Conservation (phyloP, 1,140 invertebrate genomes). For the Aplysia californica region DNA sequence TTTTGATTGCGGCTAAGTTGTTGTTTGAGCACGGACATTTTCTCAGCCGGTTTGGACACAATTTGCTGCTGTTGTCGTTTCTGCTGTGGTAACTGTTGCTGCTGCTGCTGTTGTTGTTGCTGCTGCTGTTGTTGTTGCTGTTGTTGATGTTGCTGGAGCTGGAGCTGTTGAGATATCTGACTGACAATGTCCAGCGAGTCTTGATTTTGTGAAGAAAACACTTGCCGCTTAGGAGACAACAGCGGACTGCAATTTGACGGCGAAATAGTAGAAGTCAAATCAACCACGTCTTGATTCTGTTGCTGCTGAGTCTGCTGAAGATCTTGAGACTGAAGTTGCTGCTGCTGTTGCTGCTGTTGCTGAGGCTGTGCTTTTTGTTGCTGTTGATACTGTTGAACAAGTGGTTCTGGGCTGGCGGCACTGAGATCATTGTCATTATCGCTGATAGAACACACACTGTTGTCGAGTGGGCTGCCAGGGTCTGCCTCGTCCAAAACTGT, state of each 20-base stretch:
- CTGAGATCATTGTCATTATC: constrained; percentile 26
- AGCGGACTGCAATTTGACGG: no score
- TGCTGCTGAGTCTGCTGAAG: constrained; percentile 19
- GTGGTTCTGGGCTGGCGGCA: constrained; percentile 4
- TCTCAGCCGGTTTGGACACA: no score
- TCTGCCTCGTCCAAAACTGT: constrained; percentile 6
- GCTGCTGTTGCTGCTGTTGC: background rate
- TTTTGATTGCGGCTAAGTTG: no score
- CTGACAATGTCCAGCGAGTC: no score
- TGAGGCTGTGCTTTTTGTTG: background rate
- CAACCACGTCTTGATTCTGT: no score
- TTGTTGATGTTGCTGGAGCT: background rate
- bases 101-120: constrained; percentile 22
- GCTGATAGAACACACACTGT: constrained; percentile 20
- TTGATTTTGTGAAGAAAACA: no score
- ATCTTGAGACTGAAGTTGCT: constrained; percentile 4
- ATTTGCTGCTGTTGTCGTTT: background rate
- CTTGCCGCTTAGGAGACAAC: no score
- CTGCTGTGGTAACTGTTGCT: constrained; percentile 15
- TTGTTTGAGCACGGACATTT: no score
- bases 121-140: background rate
- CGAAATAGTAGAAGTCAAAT: no score
- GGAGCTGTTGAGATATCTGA: no score
- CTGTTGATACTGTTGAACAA: constrained; percentile 19
- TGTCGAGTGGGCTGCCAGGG: constrained; percentile 21